Conservation (phyloP, 1,140 invertebrate species). For the Ostrea denselamellosa region DNA sequence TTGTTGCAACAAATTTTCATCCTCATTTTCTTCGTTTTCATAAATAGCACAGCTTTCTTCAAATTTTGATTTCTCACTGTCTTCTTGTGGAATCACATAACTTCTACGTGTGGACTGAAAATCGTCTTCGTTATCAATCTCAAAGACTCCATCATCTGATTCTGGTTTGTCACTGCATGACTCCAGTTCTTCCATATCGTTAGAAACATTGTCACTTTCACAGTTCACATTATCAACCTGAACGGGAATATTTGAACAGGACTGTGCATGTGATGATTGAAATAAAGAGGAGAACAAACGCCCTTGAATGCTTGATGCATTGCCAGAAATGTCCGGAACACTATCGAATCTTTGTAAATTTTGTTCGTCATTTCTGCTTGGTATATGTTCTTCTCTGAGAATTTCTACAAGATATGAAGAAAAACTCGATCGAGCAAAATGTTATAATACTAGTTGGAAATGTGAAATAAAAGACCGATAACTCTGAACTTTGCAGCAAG, state of each 20-base stretch:
- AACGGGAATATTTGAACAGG: not conserved
- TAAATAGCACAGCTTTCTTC: constrained; percentile 35
- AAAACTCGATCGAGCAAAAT: too few species aligned
- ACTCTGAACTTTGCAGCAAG: too few species aligned
- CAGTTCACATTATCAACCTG: not conserved
- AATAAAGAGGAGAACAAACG: not conserved
- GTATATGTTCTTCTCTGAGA: too few species aligned
- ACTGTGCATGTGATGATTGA: not conserved
- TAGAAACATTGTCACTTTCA: not conserved
- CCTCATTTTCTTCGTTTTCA: not conserved
- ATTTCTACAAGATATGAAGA: too few species aligned
- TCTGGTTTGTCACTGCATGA: not conserved
- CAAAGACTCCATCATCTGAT: not conserved
- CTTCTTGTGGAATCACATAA: not conserved
- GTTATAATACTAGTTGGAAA: too few species aligned
- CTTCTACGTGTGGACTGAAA: not conserved
- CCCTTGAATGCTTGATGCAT: not conserved
- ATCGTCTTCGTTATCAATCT: constrained; percentile 1
- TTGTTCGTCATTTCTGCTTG: not conserved
- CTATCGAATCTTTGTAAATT: not conserved
- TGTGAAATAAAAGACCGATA: too few species aligned
- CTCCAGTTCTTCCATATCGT: not conserved
- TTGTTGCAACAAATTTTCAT: constrained; percentile 26
- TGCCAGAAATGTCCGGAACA: not conserved
- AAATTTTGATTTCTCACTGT: not conserved